These are phyloP conservation scores for Carassius gibelio DNA, from an alignment of 2,113 vertebrate genomes.

Conservation along the genomic window DNA sequence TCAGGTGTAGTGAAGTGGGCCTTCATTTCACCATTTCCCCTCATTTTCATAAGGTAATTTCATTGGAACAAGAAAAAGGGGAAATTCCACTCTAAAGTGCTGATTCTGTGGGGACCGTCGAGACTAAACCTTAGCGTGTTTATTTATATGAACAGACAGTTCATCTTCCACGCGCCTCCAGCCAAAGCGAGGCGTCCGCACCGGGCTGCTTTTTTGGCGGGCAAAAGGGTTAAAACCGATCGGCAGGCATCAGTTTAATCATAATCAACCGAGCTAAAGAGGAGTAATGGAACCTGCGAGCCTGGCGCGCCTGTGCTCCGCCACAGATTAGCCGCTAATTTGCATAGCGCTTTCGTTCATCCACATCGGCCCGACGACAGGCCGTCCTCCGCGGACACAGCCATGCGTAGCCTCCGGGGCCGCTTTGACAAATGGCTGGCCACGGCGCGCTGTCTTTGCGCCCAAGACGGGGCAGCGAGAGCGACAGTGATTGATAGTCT, in stretches of 20 bases:
- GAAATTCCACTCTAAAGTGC: background rate
- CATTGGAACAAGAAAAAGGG: background rate
- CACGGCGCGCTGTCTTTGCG: conserved; percentile 46
- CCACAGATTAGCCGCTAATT: conserved; percentile 78
- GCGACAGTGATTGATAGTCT: conserved; percentile 79
- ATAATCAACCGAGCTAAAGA: conserved; percentile 81
- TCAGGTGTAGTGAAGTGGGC: background rate
- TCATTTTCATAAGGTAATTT: background rate
- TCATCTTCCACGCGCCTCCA: conserved; percentile 18
- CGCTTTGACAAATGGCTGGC: conserved; percentile 81
- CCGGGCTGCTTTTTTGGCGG: conserved; percentile 36
- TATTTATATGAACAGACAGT: conserved; percentile 40
- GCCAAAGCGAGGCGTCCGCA: conserved; percentile 15
- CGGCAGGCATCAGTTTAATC: conserved; percentile 84
- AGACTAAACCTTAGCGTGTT: conserved; percentile 35
- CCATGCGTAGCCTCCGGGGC: conserved; percentile 73
- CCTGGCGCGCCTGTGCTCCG: conserved; percentile 69
- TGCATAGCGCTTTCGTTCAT: conserved; percentile 78
- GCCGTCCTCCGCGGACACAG: conserved; percentile 72
- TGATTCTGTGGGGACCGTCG: conserved; percentile 8
- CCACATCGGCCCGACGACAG: conserved; percentile 63
- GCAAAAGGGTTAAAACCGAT: conserved; percentile 70
- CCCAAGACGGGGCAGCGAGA: conserved; percentile 55
- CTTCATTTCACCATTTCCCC: background rate
- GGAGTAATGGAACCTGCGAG: conserved; percentile 79